Base-by-base conservation (phyloP, 2,888 invertebrate genomes). In the Bugulina stolonifera region DNA sequence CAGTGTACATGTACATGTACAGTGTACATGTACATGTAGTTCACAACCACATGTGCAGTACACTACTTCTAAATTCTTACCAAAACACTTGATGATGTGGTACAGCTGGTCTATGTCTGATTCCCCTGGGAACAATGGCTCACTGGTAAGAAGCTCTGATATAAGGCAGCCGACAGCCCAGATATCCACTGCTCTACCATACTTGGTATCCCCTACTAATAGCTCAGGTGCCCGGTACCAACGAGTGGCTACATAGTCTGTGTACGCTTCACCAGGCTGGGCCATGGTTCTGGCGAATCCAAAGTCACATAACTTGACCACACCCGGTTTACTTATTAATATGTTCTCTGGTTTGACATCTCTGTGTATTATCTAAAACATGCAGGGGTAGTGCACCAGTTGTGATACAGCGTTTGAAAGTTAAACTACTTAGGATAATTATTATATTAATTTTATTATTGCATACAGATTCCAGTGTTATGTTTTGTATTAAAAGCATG, bases 71-170 rank as follows among this genome's bases (percentile, higher is more conserved):
- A n/a, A n/a, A n/a, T n/a, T n/a, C 81, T 76, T 75, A 83, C 93
- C 93, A 74, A 93, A 87, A 80, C 89, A 87, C 84, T 90, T 90
- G 54, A 91, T 90, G 75, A 93, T 93, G 76, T 91, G 89, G 77
- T 90, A 91, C 0, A 94, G 87, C 80, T 93, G 93, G 82, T 94
- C 94, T 72, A 93, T 91, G 82, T 94, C 93, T 0, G 93, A 93
- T 79, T 93, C 92, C 0, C 93, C 93, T 0, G 93, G 93, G 84
- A 93, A 93, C 71, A 93, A 83, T 0, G 93, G 92, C 78, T 92
- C 91, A 0, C 93, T 93, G 0, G 90, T 91, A 85, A 93, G 86
- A 90, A 93, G 92, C 86, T 93, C 93, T 1, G 92, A 89, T 78
- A 90, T 89, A 72, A 93, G 85, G 79, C 93, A 93, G 0, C 93